Evolutionary conservation across 2,888 invertebrate genomes (phyloP), one percentile per base, ranked within the genome.

Genomic region (Onchidella celtica): DNA sequence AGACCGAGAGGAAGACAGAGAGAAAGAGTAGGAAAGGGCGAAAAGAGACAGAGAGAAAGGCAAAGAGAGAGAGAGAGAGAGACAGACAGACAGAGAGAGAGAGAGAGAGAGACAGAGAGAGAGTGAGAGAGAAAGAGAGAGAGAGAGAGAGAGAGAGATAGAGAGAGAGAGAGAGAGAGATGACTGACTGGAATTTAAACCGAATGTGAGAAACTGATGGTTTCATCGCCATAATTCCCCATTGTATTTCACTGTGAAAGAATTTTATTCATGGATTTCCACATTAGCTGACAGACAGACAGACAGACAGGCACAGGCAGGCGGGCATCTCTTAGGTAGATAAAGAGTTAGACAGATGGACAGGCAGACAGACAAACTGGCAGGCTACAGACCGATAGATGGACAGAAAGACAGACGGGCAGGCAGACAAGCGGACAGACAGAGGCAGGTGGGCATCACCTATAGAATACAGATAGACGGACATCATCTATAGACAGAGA

Each of bases 61-160:
- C 9, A 47, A 17, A 47, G 47, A 47, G 47, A 47, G 47, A 47
- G 47, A 47, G 32, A 55, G 70, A 55, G 55, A 72, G 70, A 72
- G 55, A 55, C 47, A 72, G 32, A 47, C 14, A 32, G 21, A 32
- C 11, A 34, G 21, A 69, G 36, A 34, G n/a, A 11, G 36, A 36
- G n/a, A 32, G 36, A 34, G 24, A 11, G 11, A 11, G n/a, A 11
- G 36, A n/a, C 36, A 69, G 21, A 47, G 9, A 47, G 17, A 47
- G 9, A 47, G 47, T 11, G 6, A 47, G 47, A 47, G 9, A 47
- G 47, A 47, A 11, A 47, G 47, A 47, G 47, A 47, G 17, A 17
- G 9, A 47, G 47, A 17, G 9, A 47, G 47, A 47, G 9, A 47
- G 47, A 47, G 47, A 47, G 9, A 47, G 6, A 47, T 47, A 47